Evolutionary conservation across 1,140 invertebrate genomes (phyloP).

Genomic region (Achatina immaculata): DNA sequence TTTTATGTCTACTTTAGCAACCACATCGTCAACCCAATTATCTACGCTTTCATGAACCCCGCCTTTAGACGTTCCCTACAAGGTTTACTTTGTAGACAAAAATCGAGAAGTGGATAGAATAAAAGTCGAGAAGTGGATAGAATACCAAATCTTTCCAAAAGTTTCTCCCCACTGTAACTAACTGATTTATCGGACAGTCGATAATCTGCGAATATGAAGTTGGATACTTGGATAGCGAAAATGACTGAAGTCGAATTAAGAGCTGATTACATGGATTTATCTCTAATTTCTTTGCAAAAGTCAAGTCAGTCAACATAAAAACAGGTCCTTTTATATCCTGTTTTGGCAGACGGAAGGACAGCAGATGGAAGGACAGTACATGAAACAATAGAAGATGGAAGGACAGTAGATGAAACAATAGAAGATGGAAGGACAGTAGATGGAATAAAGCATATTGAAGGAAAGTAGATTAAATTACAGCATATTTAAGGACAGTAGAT

Average conservation of each 20-base stretch:
- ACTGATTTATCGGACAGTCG: background rate
- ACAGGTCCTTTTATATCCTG: too few relatives aligned
- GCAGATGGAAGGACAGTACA: background rate
- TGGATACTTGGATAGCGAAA: background rate
- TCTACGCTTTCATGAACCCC: conserved; percentile 69
- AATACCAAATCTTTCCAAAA: too few relatives aligned
- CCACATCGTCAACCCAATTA: conserved; percentile 67
- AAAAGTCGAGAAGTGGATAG: too few relatives aligned
- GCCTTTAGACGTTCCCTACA: conserved; percentile 63
- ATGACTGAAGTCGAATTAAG: background rate
- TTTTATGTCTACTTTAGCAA: conserved; percentile 69
- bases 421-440: background rate
- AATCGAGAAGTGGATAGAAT: background rate
- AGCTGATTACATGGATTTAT: background rate
- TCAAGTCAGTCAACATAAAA: background rate
- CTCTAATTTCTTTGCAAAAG: background rate
- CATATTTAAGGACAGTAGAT: background rate
- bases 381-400: background rate
- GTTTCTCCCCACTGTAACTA: too few relatives aligned
- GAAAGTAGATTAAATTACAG: background rate
- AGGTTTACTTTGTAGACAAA: conserved; percentile 40
- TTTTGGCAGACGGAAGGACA: background rate
- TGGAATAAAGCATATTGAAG: background rate
- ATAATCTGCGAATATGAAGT: background rate
- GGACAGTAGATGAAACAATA: background rate